A percentile compares a stretch with the other conserved stretches of the same genome.
These are phyloP conservation scores for Oscarella lobularis DNA, from an alignment of 37 sponge, comb jelly and placozoan species.

Conservation along the genomic window DNA sequence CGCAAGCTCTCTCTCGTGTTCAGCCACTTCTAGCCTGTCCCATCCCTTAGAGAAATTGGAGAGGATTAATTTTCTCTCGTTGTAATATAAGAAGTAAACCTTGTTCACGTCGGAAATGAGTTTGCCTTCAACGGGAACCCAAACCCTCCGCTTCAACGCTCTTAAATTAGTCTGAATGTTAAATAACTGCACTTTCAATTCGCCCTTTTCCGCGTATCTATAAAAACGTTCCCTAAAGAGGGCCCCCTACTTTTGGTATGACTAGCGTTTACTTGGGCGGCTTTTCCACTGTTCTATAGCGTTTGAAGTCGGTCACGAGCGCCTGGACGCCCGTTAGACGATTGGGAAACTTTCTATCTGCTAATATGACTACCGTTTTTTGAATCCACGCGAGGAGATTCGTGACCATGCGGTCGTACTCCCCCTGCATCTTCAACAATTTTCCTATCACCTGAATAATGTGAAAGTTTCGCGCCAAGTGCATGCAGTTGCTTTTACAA, in stretches of 20 bases:
- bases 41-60: conserved; percentile 41
- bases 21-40: conserved; percentile 81
- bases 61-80: too few relatives aligned
- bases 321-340: conserved; percentile 65
- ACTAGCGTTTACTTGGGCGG: conserved; percentile 82
- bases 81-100: conserved; percentile 3
- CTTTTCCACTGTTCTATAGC: conserved; percentile 72
- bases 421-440: conserved; percentile 72
- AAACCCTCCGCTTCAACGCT: conserved; percentile 61
- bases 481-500: not conserved
- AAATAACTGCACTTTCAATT: conserved; percentile 82
- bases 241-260: conserved; percentile 6
- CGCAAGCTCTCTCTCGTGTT: conserved; percentile 84
- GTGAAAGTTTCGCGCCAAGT: not conserved
- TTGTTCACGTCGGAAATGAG: conserved; percentile 86
- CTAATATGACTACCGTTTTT: conserved; percentile 44
- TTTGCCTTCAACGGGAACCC: conserved; percentile 85
- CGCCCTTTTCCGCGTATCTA: conserved; percentile 75
- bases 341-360: conserved; percentile 72
- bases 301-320: conserved; percentile 71
- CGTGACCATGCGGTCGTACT: conserved; percentile 56
- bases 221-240: not conserved
- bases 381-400: conserved; percentile 84
- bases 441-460: conserved; percentile 54
- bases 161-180: conserved; percentile 86